These are phyloP conservation scores for Vombatus ursinus DNA, from an alignment of 2,113 vertebrate species.

Conservation along the genomic window DNA sequence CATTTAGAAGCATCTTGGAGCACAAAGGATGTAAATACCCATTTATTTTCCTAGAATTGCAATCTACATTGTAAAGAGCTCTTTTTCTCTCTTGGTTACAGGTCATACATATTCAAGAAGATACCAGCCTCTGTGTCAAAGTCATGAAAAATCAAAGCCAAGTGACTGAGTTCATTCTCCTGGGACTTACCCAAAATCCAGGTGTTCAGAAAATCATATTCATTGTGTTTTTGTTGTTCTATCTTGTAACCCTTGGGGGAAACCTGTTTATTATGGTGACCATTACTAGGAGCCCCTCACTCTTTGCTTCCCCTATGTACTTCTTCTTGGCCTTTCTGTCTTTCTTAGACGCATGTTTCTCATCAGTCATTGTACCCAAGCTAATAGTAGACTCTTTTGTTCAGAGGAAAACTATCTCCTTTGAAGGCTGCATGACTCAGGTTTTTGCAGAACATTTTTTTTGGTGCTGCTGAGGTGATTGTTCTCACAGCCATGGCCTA, in stretches of 20 bases:
- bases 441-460: background rate
- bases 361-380: no score
- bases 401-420: no score
- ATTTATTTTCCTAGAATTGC: background rate
- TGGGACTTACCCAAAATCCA: conserved; percentile 37
- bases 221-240: conserved; percentile 20
- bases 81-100: background rate
- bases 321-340: no score
- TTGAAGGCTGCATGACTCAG: no score
- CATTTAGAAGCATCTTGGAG: background rate
- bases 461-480: background rate
- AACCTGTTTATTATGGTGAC: no score
- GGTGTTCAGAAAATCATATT: conserved; percentile 39
- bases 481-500: conserved; percentile 7
- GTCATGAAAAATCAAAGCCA: conserved; percentile 54
- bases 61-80: background rate
- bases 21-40: rapidly evolving
- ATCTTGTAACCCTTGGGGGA: conserved; percentile 5
- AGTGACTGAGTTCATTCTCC: conserved; percentile 37
- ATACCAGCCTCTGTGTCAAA: background rate
- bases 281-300: no score
- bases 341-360: no score
- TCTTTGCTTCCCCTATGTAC: no score
- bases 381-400: no score
- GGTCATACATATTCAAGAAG: background rate